A percentile compares a stretch with the other conserved stretches of the same genome.
Conservation (phyloP, 1,140 invertebrate species). For the Dendrolimus kikuchii region DNA sequence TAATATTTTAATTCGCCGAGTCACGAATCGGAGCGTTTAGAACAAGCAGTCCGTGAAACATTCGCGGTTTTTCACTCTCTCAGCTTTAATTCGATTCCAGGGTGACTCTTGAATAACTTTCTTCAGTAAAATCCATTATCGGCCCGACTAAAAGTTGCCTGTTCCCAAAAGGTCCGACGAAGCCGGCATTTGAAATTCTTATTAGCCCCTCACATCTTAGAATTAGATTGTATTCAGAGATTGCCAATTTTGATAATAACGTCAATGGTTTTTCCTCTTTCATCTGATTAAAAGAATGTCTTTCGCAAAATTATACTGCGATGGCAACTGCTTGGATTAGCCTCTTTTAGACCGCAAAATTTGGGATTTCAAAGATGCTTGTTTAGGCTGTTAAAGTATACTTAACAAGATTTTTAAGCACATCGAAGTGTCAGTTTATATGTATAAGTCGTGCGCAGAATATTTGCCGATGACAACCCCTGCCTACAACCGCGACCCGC, state of each 20-base stretch:
- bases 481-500: no score
- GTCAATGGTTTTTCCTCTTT: no score
- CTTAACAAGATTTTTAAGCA: no score
- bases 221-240: slow-evolving; percentile 15
- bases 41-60: slow-evolving; percentile 7
- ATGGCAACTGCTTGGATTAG: no score
- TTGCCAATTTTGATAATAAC: slow-evolving; percentile 7
- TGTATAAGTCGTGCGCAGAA: no score
- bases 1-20: slow-evolving; percentile 2
- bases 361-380: no score
- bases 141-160: slow-evolving; percentile 17
- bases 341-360: no score
- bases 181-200: slow-evolving; percentile 21
- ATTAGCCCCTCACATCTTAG: slow-evolving; percentile 15
- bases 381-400: no score
- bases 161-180: slow-evolving; percentile 12
- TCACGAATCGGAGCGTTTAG: slow-evolving; percentile 9
- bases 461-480: no score
- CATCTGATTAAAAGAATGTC: no score
- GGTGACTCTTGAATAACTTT: slow-evolving; percentile 22
- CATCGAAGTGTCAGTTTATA: no score
- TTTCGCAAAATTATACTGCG: no score
- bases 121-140: slow-evolving; percentile 16
- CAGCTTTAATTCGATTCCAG: slow-evolving; percentile 18
- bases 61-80: slow-evolving; percentile 15